Conservation (phyloP, 2,797 vertebrate genomes). For the Babyrousa celebensis region DNA sequence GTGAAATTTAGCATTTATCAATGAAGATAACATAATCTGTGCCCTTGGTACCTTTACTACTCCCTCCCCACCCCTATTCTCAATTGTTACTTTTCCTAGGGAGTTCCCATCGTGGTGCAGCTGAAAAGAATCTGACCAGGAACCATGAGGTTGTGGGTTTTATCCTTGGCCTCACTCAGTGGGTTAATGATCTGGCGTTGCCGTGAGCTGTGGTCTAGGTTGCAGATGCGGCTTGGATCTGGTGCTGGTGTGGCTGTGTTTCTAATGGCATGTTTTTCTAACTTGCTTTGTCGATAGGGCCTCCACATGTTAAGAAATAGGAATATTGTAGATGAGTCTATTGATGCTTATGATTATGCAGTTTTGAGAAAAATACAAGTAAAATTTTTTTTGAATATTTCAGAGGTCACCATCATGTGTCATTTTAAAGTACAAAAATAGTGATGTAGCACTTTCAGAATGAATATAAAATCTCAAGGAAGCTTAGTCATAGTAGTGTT, state of each 20-base stretch:
- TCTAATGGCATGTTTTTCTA: background rate
- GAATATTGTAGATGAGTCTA: background rate
- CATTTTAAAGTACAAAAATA: conserved; percentile 21
- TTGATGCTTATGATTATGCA: background rate
- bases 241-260: too few relatives aligned
- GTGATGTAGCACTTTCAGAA: conserved; percentile 39
- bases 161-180: too few relatives aligned
- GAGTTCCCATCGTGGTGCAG: too few relatives aligned
- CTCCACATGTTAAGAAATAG: conserved; percentile 4
- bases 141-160: too few relatives aligned
- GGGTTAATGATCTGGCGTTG: too few relatives aligned
- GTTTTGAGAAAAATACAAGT: conserved; percentile 55
- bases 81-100: background rate
- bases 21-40: background rate
- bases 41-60: background rate
- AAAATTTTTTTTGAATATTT: conserved; percentile 50
- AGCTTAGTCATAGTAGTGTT: background rate
- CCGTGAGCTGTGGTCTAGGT: too few relatives aligned
- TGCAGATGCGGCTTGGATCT: too few relatives aligned
- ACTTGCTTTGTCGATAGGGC: background rate
- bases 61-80: too few relatives aligned
- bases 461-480: background rate
- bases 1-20: background rate
- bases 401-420: background rate
- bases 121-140: too few relatives aligned